Percentiles rank a stretch among this genome's conserved stretches.
phyloP scores from a whole-genome alignment of 1,140 invertebrate species.

The Bombus turneri region DNA sequence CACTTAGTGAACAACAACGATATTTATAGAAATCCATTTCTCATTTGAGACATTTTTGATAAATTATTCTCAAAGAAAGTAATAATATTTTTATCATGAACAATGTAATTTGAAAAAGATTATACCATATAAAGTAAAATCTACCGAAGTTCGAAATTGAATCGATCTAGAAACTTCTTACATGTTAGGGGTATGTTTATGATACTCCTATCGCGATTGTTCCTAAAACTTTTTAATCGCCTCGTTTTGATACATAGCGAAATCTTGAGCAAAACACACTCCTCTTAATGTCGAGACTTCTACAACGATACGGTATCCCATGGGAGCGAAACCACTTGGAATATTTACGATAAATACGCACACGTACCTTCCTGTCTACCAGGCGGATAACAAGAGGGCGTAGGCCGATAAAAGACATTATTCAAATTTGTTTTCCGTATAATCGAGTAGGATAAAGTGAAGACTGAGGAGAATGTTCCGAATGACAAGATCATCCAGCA shows the following conservation, averaged over 20 bases:
- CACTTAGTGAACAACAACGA: no score
- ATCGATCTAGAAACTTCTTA: background rate
- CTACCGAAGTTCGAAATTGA: background rate
- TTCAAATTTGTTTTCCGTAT: slow-evolving; percentile 76
- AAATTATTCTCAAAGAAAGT: no score
- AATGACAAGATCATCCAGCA: background rate
- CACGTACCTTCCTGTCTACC: slow-evolving; percentile 55
- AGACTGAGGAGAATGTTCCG: slow-evolving; percentile 8
- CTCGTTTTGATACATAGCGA: slow-evolving; percentile 58
- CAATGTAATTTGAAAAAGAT: background rate
- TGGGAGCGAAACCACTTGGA: slow-evolving; percentile 68
- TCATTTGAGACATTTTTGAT: no score
- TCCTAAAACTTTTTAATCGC: slow-evolving; percentile 53
- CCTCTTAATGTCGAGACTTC: slow-evolving; percentile 61
- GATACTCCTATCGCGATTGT: slow-evolving; percentile 25
- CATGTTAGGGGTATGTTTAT: background rate
- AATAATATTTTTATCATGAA: no score
- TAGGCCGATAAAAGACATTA: slow-evolving; percentile 79
- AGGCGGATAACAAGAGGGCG: slow-evolving; percentile 62
- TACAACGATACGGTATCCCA: slow-evolving; percentile 69
- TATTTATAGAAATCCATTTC: no score
- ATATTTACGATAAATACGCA: slow-evolving; percentile 75
- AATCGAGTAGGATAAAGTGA: slow-evolving; percentile 57
- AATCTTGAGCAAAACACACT: slow-evolving; percentile 58
- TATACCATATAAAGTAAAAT: background rate